Evolutionary conservation across 2,888 invertebrate genomes (phyloP), one percentile per base, ranked within the genome.

Genomic region (Drosophila austrosaltans): DNA sequence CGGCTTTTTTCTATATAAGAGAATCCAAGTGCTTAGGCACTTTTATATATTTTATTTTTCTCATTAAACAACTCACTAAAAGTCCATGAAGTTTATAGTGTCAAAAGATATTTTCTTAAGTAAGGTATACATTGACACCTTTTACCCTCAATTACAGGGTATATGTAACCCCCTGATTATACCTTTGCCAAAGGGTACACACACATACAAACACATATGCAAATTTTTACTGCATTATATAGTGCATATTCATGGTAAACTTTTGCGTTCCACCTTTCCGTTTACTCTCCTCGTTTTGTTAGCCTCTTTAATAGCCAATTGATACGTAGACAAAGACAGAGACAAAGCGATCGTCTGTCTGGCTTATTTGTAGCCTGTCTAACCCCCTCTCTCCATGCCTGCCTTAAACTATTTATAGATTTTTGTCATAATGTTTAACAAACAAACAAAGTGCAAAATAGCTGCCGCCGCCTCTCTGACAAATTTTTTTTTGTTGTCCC

Each of bases 371-470:
- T 58, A 28, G 53, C 70, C 64, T 32, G 67, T 58, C 59, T 65
- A 32, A 32, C 4, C 22, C 4, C 48, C 48, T 48, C 22, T 22
- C 16, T 22, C 22, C 48, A 8, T 10, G 5, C n/a, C 22, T 48
- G 66, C 60, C 72, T 40, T 25, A n/a, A 53, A 54, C 69, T 83
- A 88, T 83, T 86, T 83, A 86, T 83, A 83, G 84, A 74, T 63
- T 77, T 78, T 86, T 86, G 83, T 86, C 83, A 88, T 86, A 81
- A 88, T 86, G 81, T 86, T 83, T 88, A 86, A 75, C 83, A 83
- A 83, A 83, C 84, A 86, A 81, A 75, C 66, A 66, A 72, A 74
- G 74, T 74, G 69, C 79, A 77, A 72, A 84, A 76, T 76, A 69
- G 71, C 78, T 72, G 78, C 78, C 82, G 77, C 76, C 76, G 77